These are phyloP conservation scores for Sprattus sprattus DNA, from an alignment of 2,113 vertebrate genomes.

Conservation along the genomic window DNA sequence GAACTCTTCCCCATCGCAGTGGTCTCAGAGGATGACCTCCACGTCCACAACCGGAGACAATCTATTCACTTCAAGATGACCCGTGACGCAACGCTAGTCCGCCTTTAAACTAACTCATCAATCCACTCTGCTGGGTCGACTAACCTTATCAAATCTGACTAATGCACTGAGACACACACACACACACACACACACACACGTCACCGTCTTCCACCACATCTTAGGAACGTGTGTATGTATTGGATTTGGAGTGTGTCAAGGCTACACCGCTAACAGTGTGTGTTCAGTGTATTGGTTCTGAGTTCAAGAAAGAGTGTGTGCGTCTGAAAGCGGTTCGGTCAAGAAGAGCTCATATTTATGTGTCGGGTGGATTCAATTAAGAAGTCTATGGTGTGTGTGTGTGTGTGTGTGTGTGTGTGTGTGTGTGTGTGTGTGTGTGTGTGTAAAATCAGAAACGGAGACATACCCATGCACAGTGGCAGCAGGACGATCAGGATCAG, in stretches of 20 bases:
- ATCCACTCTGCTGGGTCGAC: background rate
- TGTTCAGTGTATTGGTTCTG: too few species aligned
- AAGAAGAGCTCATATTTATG: too few species aligned
- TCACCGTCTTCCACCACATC: too few species aligned
- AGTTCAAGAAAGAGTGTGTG: background rate
- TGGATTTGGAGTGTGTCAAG: too few species aligned
- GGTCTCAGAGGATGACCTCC: background rate
- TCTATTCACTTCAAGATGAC: background rate
- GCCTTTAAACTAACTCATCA: background rate
- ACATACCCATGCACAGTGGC: slow-evolving; percentile 47
- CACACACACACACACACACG: background rate
- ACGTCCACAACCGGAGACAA: background rate
- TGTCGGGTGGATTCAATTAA: background rate
- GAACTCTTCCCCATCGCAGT: background rate
- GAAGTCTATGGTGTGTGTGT: background rate
- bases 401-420: background rate
- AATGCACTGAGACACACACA: too few species aligned
- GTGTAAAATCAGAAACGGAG: background rate
- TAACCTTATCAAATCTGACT: too few species aligned
- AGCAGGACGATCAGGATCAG: slow-evolving; percentile 51
- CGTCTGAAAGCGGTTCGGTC: too few species aligned
- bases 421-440: background rate
- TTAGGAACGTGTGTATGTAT: too few species aligned
- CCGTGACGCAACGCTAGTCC: background rate
- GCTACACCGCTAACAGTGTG: too few species aligned